These are phyloP conservation scores for Tetragonula carbonaria DNA, from an alignment of 2,888 invertebrate species.

Conservation along the genomic window DNA sequence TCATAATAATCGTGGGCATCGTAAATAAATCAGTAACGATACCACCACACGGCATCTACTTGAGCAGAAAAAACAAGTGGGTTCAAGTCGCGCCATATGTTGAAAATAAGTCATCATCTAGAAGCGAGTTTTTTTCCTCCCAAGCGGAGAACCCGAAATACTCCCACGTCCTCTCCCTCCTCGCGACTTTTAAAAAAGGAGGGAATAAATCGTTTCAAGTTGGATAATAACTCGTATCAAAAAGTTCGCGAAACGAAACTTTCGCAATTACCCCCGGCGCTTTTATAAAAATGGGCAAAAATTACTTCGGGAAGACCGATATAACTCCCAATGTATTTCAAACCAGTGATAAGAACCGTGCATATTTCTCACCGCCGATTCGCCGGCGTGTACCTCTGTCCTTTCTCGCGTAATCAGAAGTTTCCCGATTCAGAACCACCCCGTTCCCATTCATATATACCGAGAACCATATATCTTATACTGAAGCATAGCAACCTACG, in stretches of 20 bases:
- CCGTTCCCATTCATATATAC: not conserved
- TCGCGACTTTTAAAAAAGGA: constrained; percentile 24
- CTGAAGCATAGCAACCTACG: not conserved
- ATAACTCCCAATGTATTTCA: constrained; percentile 33
- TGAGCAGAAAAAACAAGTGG: constrained; percentile 46
- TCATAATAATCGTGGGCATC: constrained; percentile 64
- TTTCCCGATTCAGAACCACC: not conserved
- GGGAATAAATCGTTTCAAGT: constrained; percentile 55
- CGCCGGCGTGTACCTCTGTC: not conserved
- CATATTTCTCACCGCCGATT: constrained; percentile 14
- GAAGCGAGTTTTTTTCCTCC: constrained; percentile 29
- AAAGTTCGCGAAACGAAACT: constrained; percentile 52
- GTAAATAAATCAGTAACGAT: constrained; percentile 69
- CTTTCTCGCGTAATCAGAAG: not conserved
- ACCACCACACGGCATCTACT: constrained; percentile 30
- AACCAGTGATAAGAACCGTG: constrained; percentile 35
- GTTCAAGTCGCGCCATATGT: constrained; percentile 54
- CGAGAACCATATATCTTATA: not conserved
- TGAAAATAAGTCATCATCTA: constrained; percentile 63
- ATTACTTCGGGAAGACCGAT: constrained; percentile 35
- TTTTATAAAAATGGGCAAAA: constrained; percentile 48
- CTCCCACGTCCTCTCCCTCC: constrained; percentile 3
- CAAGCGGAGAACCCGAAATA: constrained; percentile 42
- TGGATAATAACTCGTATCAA: constrained; percentile 52
- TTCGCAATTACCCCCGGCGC: constrained; percentile 53